These are phyloP conservation scores for Anagrus nilaparvatae DNA, from an alignment of 1,140 invertebrate genomes.

Conservation along the genomic window DNA sequence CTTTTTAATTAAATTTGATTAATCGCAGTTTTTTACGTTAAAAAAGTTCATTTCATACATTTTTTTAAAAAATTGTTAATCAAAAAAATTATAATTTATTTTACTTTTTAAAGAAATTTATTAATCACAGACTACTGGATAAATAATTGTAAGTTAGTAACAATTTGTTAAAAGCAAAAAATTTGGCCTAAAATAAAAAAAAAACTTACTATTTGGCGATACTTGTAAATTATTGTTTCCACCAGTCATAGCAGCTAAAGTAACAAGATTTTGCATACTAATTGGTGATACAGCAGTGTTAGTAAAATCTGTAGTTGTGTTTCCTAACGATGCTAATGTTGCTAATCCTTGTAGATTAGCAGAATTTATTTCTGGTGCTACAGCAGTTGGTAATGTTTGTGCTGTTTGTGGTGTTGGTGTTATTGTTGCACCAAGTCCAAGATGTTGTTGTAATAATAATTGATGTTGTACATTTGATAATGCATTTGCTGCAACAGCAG, in stretches of 20 bases:
- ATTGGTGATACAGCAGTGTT: constrained; percentile 61
- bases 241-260: constrained; percentile 73
- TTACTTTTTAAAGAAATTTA: too few species aligned
- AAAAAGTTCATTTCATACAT: too few species aligned
- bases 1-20: too few species aligned
- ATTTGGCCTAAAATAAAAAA: too few species aligned
- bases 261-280: constrained; percentile 82
- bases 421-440: constrained; percentile 44
- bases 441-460: constrained; percentile 56
- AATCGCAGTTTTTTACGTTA: too few species aligned
- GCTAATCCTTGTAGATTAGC: constrained; percentile 53
- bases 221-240: constrained; percentile 47
- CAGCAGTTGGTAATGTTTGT: constrained; percentile 28
- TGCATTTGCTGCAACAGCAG: constrained; percentile 31
- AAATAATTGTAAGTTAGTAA: too few species aligned
- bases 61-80: too few species aligned
- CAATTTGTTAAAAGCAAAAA: too few species aligned
- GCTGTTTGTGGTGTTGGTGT: constrained; percentile 31
- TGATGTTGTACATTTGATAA: constrained; percentile 41
- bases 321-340: constrained; percentile 45
- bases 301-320: constrained; percentile 34
- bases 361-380: constrained; percentile 42
- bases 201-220: constrained; percentile 46
- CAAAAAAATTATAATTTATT: too few species aligned
- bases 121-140: too few species aligned